These are phyloP conservation scores for Rhea americana DNA, from an alignment of 2,113 vertebrate species.

Conservation along the genomic window DNA sequence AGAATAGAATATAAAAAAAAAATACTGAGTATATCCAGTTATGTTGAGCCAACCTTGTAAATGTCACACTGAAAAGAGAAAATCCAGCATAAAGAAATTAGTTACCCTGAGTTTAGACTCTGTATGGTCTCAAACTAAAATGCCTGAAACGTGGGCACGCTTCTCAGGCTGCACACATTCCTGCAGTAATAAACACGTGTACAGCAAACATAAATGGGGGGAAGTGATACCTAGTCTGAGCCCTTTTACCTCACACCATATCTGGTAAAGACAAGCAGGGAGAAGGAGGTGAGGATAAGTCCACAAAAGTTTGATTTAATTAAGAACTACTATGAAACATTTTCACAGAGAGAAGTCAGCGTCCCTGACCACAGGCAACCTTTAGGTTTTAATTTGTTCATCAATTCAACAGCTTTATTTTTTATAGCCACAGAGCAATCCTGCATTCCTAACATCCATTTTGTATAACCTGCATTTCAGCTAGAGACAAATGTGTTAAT, in stretches of 20 bases:
- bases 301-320: background rate
- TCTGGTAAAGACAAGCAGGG: background rate
- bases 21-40: background rate
- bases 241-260: background rate
- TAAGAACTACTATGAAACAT: background rate
- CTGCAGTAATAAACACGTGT: background rate
- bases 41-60: background rate
- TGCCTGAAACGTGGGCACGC: background rate
- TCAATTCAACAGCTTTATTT: background rate
- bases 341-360: background rate
- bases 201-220: background rate
- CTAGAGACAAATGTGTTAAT: background rate
- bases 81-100: background rate
- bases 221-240: background rate
- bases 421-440: background rate
- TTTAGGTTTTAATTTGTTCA: background rate
- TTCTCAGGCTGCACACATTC: background rate
- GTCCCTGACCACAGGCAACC: background rate
- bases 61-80: background rate
- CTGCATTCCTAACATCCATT: background rate
- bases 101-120: background rate
- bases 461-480: background rate
- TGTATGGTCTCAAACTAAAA: background rate
- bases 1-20: background rate
- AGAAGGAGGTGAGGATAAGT: background rate